Percentiles rank a stretch among this genome's conserved stretches.
Conservation (phyloP, 2,797 vertebrate species). For the Gambusia yucatana region DNA sequence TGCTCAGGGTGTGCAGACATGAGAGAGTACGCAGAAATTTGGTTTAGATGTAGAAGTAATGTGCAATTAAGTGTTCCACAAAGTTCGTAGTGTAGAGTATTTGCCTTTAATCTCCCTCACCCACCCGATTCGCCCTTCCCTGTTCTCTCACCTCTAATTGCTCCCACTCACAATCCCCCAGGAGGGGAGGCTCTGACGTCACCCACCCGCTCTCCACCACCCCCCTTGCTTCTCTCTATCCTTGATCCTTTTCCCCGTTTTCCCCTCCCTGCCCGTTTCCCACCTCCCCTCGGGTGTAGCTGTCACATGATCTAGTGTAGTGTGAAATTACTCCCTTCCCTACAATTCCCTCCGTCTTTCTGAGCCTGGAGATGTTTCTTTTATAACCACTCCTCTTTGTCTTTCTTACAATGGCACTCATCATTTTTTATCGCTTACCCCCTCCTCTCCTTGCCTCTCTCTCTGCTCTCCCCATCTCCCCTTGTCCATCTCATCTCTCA, state of each 20-base stretch:
- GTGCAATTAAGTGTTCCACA: slow-evolving; percentile 62
- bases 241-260: slow-evolving; percentile 40
- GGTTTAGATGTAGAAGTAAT: slow-evolving; percentile 57
- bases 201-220: slow-evolving; percentile 49
- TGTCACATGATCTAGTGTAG: slow-evolving; percentile 82
- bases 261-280: slow-evolving; percentile 54
- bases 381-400: slow-evolving; percentile 54
- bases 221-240: slow-evolving; percentile 43
- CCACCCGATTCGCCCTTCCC: slow-evolving; percentile 63
- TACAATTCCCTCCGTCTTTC: slow-evolving; percentile 61
- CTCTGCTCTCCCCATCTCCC: slow-evolving; percentile 15
- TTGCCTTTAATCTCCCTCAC: slow-evolving; percentile 58
- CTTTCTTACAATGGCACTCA: slow-evolving; percentile 61
- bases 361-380: slow-evolving; percentile 65
- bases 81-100: slow-evolving; percentile 50
- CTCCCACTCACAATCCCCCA: slow-evolving; percentile 77
- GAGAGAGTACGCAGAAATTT: slow-evolving; percentile 42
- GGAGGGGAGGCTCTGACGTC: slow-evolving; percentile 74
- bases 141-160: slow-evolving; percentile 80
- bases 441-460: slow-evolving; percentile 20
- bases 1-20: slow-evolving; percentile 41
- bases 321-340: slow-evolving; percentile 79
- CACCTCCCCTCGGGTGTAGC: slow-evolving; percentile 70
- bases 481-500: slow-evolving; percentile 56
- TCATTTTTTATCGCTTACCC: slow-evolving; percentile 57